Base-by-base conservation (phyloP, 1,140 invertebrate species). In the Lasaia peninsularis region DNA sequence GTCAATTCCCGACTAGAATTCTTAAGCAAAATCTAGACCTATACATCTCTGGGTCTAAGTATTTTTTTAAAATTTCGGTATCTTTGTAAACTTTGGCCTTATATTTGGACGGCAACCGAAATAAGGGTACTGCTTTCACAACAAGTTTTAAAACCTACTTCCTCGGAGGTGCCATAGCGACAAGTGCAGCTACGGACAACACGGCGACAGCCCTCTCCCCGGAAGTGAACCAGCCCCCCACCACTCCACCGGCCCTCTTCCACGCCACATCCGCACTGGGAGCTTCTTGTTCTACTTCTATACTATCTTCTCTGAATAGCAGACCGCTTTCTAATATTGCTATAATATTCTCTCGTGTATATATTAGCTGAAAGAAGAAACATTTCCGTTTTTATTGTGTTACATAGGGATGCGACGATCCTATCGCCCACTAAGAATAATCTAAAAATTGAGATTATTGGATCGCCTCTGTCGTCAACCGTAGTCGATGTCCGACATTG, bases 231-330 rank as follows among this genome's bases (percentile, higher is more conserved):
- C 72, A 74, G 8, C 61, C 63, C 0, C 55, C 60, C 7, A 8
- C 51, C 5, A 18, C 35, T 8, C 52, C 64, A 1, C 61, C 62
- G 33, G 62, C 62, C 10, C 55, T 37, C 1, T 18, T 53, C 65
- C 65, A 68, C 0, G 50, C 55, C 0, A 52, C 48, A 7, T 60
- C 54, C 0, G 58, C 52, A 14, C 57, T 60, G 8, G 63, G 67
- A 0, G 63, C 48, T 21, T 74, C 72, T 44, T 74, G 69, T 50
- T 74, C 72, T 0, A 74, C 67, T 28, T 77, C 71, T 0, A 75
- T 34, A 53, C 81, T 81, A 59, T 87, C 84, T 34, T 87, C 84
- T 0, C 84, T 63, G 58, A 87, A 87, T 0, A 87, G 60, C 0
- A 87, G 62, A 0, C 84, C 84, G 51, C 77, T 82, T 60, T 85